Evolutionary conservation across 2,113 vertebrate species (phyloP).

Genomic region (Protobothrops flavoviridis): DNA sequence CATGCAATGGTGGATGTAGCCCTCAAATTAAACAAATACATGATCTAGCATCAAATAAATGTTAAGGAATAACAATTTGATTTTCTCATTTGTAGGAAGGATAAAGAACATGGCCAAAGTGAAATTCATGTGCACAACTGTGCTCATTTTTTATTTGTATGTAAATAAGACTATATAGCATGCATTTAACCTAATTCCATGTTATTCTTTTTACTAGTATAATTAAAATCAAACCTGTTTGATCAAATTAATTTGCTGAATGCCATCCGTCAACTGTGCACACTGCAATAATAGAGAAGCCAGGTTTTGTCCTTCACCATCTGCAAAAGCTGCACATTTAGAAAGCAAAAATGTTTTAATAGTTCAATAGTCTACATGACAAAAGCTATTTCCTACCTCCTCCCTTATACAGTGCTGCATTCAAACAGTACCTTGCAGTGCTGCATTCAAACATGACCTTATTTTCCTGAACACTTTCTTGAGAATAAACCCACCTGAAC

Average conservation of each 20-base stretch:
- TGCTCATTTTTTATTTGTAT: neutral
- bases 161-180: neutral
- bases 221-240: slow-evolving; percentile 78
- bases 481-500: neutral
- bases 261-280: slow-evolving; percentile 77
- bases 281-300: slow-evolving; percentile 80
- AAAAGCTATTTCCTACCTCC: neutral
- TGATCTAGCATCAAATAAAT: neutral
- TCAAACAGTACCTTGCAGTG: neutral
- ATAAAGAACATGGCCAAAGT: neutral
- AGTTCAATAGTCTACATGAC: neutral
- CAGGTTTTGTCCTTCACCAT: slow-evolving; percentile 69
- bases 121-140: neutral
- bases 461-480: neutral
- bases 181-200: neutral
- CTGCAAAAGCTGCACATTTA: slow-evolving; percentile 70
- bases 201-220: neutral
- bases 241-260: slow-evolving; percentile 86
- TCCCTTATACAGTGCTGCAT: neutral
- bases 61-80: neutral
- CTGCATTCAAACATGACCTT: neutral
- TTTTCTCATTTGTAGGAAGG: neutral
- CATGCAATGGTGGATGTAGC: neutral
- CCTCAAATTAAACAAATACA: neutral
- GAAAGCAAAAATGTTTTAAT: neutral